Percentiles rank a stretch among this genome's conserved stretches.
phyloP scores from a whole-genome alignment of 2,113 vertebrate genomes.

The Jacana jacana region DNA sequence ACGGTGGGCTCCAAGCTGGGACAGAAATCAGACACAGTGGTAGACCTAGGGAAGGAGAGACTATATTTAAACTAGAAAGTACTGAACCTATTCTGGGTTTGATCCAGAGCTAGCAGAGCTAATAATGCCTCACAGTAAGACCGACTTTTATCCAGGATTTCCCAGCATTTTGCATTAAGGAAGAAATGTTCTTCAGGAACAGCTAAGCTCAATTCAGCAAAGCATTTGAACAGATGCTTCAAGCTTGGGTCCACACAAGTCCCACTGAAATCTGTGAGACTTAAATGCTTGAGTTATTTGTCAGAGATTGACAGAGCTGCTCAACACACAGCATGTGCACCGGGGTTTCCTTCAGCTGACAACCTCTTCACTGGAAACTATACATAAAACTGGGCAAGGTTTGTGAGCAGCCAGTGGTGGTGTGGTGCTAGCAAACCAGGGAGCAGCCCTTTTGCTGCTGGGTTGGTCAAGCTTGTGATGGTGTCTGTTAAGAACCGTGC shows the following conservation, averaged over 20 bases:
- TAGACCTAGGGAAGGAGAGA: background rate
- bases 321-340: accelerated
- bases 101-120: background rate
- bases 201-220: background rate
- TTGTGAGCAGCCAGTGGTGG: background rate
- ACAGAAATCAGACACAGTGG: background rate
- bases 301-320: background rate
- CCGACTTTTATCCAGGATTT: background rate
- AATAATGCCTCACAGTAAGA: background rate
- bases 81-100: background rate
- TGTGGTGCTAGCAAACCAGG: accelerated
- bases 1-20: background rate
- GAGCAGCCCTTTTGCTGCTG: background rate
- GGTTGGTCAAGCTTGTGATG: accelerated
- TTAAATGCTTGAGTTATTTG: background rate
- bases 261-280: background rate
- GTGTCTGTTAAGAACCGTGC: background rate
- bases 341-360: background rate
- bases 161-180: background rate
- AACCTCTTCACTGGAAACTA: background rate
- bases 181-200: background rate
- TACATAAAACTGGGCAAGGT: background rate
- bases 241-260: background rate
- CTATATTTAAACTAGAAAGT: background rate
- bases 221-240: background rate